These are phyloP conservation scores for Himantopus leucocephalus DNA, from an alignment of 2,113 vertebrate genomes.

Conservation along the genomic window DNA sequence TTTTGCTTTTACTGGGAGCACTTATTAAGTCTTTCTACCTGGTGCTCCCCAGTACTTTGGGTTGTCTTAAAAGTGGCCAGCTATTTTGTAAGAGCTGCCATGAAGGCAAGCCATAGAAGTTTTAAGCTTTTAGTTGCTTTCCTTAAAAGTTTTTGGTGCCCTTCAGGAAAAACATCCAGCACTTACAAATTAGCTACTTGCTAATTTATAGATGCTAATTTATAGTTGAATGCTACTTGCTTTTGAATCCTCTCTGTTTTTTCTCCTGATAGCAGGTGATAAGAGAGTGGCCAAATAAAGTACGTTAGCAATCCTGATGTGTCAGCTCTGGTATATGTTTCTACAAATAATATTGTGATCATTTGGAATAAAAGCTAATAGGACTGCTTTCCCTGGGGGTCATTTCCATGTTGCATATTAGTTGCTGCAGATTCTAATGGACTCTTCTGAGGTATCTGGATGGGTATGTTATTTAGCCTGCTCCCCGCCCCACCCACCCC, in stretches of 20 bases:
- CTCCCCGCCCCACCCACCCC: accelerated
- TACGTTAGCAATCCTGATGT: not conserved
- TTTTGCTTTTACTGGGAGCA: not conserved
- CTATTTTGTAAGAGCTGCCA: not conserved
- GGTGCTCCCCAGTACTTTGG: not conserved
- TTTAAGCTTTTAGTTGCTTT: not conserved
- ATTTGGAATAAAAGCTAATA: not conserved
- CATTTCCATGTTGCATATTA: not conserved
- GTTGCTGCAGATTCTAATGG: not conserved
- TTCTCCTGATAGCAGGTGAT: not conserved
- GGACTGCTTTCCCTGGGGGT: not conserved
- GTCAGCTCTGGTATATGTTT: not conserved
- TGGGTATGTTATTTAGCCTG: not conserved
- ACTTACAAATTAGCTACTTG: not conserved
- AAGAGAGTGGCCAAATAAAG: not conserved
- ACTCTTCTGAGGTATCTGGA: not conserved
- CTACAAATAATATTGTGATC: not conserved
- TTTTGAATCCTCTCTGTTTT: slow-evolving; percentile 2
- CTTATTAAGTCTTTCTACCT: not conserved
- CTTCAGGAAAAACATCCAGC: not conserved
- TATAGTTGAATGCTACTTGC: not conserved
- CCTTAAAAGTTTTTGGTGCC: not conserved
- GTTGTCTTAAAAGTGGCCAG: not conserved
- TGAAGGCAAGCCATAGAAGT: not conserved
- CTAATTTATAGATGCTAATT: not conserved